Evolutionary conservation across 2,888 invertebrate species (phyloP), one percentile per base, ranked within the genome.

Genomic region (Ethmia dodecea): DNA sequence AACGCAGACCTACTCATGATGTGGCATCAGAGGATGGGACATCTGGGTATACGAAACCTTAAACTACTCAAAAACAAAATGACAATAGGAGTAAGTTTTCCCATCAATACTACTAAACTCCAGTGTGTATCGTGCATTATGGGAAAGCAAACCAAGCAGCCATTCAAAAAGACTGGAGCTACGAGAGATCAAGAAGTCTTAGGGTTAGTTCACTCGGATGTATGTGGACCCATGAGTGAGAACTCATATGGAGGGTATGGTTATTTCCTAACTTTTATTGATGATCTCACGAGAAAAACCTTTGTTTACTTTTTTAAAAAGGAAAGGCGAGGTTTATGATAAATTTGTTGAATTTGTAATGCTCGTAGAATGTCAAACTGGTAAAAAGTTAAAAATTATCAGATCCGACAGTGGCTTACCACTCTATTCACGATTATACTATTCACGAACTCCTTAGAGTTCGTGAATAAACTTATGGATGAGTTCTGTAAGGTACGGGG

Each of bases 291-390:
- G 10, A 22, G 40, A 27, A 42, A 40, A 25, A 35, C 38, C 16
- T 45, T 37, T 38, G 33, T 40, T n/a, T 45, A 42, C 35, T 42
- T 42, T 22, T n/a, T 12, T 42, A 1, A 42, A 36, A 28, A 3
- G 2, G 8, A 42, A 42, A 13, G 16, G 8, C 28, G 42, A 39
- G 8, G 36, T 32, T 5, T 40, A 37, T 18, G 28, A 30, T 3
- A 13, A 26, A 5, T 26, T 33, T 18, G 26, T 8, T 14, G 22
- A 28, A n/a, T 37, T 31, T 24, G 32, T 32, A 13, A 10, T 10
- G 6, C 9, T 35, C 1, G 35, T 29, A 5, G 38, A 39, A 28
- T 35, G 33, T 5, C 39, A 43, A 30, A 40, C 33, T 6, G 5
- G 28, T 22, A 18, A 29, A 31, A 31, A 31, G 5, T 14, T 38